Conservation (phyloP, 2,888 invertebrate species). For the Hartigia nigra region DNA sequence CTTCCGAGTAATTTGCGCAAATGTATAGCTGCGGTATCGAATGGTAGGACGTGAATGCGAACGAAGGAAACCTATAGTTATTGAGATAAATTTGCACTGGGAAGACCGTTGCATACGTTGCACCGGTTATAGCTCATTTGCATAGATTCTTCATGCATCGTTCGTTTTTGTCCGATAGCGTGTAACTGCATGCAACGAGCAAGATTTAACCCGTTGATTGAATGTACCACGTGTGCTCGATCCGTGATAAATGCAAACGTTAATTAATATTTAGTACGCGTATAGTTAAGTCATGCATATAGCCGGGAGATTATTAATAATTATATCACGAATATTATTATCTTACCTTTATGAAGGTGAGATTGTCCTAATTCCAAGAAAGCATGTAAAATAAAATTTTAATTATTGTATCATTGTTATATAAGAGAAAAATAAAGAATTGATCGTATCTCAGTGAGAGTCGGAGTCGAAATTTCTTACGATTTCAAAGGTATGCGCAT, state of each 20-base stretch:
- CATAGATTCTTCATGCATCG: slow-evolving; percentile 25
- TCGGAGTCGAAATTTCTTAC: background rate
- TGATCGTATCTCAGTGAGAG: background rate
- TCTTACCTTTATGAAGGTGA: slow-evolving; percentile 79
- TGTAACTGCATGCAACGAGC: slow-evolving; percentile 13
- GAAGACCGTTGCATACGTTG: slow-evolving; percentile 14
- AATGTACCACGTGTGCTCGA: slow-evolving; percentile 14
- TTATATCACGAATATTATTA: background rate
- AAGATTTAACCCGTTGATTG: slow-evolving; percentile 21
- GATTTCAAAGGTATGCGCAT: background rate
- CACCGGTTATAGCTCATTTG: slow-evolving; percentile 25
- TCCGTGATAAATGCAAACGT: background rate
- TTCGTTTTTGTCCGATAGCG: slow-evolving; percentile 11
- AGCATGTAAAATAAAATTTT: slow-evolving; percentile 27
- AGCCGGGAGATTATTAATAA: background rate
- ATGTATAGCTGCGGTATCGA: slow-evolving; percentile 4
- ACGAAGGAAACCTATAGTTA: slow-evolving; percentile 33
- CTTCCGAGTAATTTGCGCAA: background rate
- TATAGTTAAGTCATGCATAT: background rate
- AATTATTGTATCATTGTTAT: background rate
- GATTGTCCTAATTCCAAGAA: slow-evolving; percentile 70
- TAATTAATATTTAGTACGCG: background rate
- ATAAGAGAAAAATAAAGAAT: background rate
- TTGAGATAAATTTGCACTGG: slow-evolving; percentile 27
- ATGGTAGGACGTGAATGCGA: slow-evolving; percentile 15